Evolutionary conservation across 2,888 invertebrate species (phyloP), one percentile per base, ranked within the genome.

Genomic region (Dynastes grantii): DNA sequence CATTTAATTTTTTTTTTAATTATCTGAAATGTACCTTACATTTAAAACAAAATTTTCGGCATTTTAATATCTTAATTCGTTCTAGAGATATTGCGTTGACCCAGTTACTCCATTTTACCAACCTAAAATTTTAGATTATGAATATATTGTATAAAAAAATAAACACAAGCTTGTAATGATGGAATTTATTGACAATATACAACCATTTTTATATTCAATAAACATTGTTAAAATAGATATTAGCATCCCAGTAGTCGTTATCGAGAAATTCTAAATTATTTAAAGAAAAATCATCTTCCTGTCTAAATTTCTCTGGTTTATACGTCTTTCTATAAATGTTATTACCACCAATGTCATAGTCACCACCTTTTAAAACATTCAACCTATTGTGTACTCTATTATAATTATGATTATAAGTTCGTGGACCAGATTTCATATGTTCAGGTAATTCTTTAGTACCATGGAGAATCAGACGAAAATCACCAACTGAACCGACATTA

Each of bases 371-470:
- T 32, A 79, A 29, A 13, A 75, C 77, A 51, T 79, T 76, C 29
- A 77, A 64, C 67, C 79, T 73, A 37, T 79, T 79, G 16, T 79
- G 79, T 2, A 79, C 77, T 40, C 79, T 86, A 81, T 90, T 91
- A 84, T 92, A 91, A 76, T 90, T 87, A 63, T 90, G 86, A 80
- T 91, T 90, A 85, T 93, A 92, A 80, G 88, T 87, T 84, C 91
- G 89, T 0, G 90, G 89, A 2, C 92, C 92, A 71, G 90, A 86
- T 82, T 85, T 88, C 90, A 94, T 92, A 84, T 95, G 93, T 2
- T 85, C 85, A 0, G 96, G 95, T 83, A 90, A 90, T 75, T 91
- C 88, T 79, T 87, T 89, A 0, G 95, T 95, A 1, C 96, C 96
- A 84, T 95, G 94, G n/a, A 96, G 86, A 37, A 70, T 78, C 16